phyloP scores from a whole-genome alignment of 2,888 invertebrate species.

The Drosophila lacicola region DNA sequence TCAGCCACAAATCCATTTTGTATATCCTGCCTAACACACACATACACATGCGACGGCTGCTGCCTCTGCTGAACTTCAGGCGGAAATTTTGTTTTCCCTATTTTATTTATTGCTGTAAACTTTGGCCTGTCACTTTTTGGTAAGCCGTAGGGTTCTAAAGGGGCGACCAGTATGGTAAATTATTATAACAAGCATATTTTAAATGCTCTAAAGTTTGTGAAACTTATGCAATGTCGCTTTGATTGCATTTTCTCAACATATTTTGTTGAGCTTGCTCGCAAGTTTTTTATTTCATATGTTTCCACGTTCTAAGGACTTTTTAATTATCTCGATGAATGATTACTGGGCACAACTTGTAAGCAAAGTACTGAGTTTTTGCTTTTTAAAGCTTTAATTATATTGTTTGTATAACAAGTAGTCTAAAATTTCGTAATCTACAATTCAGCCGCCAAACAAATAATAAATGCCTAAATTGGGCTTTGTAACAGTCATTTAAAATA shows the following conservation, averaged over 20 bases:
- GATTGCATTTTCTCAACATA: slow-evolving; percentile 60
- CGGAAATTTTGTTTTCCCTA: slow-evolving; percentile 23
- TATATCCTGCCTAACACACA: slow-evolving; percentile 19
- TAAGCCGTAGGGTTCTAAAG: slow-evolving; percentile 23
- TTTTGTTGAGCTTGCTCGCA: background rate
- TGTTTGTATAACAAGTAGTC: too few relatives aligned
- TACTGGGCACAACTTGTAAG: too few relatives aligned
- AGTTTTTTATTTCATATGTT: too few relatives aligned
- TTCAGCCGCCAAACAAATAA: too few relatives aligned
- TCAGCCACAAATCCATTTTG: slow-evolving; percentile 44
- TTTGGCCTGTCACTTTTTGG: slow-evolving; percentile 50
- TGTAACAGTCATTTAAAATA: too few relatives aligned
- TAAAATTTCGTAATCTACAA: too few relatives aligned
- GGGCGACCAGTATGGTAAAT: slow-evolving; percentile 31
- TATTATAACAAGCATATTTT: slow-evolving; percentile 62
- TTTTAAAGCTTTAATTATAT: too few relatives aligned
- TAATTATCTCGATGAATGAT: too few relatives aligned
- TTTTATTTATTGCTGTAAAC: slow-evolving; percentile 13
- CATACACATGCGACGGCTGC: background rate
- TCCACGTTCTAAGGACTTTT: too few relatives aligned
- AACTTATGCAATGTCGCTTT: slow-evolving; percentile 55
- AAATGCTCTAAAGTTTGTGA: slow-evolving; percentile 71
- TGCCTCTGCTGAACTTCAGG: background rate
- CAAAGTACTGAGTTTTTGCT: too few relatives aligned
- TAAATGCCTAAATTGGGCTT: too few relatives aligned